Base-by-base conservation (phyloP, 2,888 invertebrate genomes). In the Ditula angustiorana region DNA sequence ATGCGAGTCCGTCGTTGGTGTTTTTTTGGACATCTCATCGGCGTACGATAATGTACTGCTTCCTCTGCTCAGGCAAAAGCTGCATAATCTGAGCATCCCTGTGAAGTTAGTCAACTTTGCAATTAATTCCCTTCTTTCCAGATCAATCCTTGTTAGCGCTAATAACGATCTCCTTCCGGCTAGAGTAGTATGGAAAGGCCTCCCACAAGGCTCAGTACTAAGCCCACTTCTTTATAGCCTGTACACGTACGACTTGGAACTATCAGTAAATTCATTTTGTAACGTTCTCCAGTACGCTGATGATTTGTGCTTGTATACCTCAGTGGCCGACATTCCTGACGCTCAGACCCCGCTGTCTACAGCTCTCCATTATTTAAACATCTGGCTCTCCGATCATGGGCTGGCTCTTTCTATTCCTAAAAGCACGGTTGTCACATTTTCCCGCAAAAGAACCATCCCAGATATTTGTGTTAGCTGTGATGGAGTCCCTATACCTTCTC, bases 21-120 rank as follows among this genome's bases (percentile, higher is more conserved):
- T 67, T 1, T 78, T 77, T 44, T 52, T 77, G 0, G 78, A 78
- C 47, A 66, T 77, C 1, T n/a, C 65, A 0, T 61, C 74, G 1
- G 76, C 75, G 3, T 76, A 75, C 56, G 75, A 76, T 28, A 73
- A 68, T 55, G 73, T 75, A 5, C 59, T 58, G 19, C 64, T 71
- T 62, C 68, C 68, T 10, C 21, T 69, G 5, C 71, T 74, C 55
- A 71, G 63, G 33, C 52, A 69, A 3, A 76, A 73, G 58, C n/a
- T 75, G 50, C 59, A 50, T 1, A 33, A 70, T n/a, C 69, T 77
- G 67, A 71, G 62, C 13, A 47, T 75, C 7, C 74, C 75, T 16
- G 67, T 5, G 59, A 73, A 47, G 66, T 16, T 73, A n/a, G 21
- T 56, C 5, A 37, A 64, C 2, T 69, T 70, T 30, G 70, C 73